Evolutionary conservation across 1,140 invertebrate genomes (phyloP), one percentile per base, ranked within the genome.

Genomic region (Proctacanthus coquilletti): DNA sequence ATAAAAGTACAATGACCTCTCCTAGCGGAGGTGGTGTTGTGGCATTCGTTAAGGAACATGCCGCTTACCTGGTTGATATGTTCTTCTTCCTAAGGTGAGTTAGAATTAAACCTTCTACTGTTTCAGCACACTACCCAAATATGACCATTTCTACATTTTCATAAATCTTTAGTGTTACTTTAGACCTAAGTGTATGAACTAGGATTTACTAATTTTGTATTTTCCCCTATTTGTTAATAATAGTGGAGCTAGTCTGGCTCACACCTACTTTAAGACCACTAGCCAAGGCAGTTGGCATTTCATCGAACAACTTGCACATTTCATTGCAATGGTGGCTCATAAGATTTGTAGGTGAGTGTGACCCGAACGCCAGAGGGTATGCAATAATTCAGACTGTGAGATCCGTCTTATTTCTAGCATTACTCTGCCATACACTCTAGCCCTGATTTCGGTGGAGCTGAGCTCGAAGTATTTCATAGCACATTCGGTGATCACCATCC

Each of bases 401-500:
- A 36, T 10, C 11, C 18, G 29, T 5, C 38, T 41, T 34, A 20
- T 18, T 42, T 38, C 15, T 17, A 47, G 43, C 3, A 14, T 41
- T n/a, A 39, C 25, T 6, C 40, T 44, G 4, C 39, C 46, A 1
- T 47, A 45, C 30, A 36, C 39, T 1, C 36, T 43, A 29, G 21
- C 27, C n/a, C 25, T 45, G 3, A 25, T 43, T 13, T 19, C 40
- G 11, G 29, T 38, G 4, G 32, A 38, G 19, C 13, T 47, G 2
- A 17, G 51, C 0, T 44, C 45, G 31, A 50, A 50, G 32, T 61
- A 58, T 52, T 53, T 58, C 27, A 47, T 59, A 19, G 40, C 53
- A 33, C 44, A 57, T 38, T 43, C 49, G 0, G 42, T 61, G 5
- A 48, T 65, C 18, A 52, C 60, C 33, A 36, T 61, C n/a, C 52